These are phyloP conservation scores for Lacanobia oleracea DNA, from an alignment of 2,888 invertebrate genomes.

Conservation along the genomic window DNA sequence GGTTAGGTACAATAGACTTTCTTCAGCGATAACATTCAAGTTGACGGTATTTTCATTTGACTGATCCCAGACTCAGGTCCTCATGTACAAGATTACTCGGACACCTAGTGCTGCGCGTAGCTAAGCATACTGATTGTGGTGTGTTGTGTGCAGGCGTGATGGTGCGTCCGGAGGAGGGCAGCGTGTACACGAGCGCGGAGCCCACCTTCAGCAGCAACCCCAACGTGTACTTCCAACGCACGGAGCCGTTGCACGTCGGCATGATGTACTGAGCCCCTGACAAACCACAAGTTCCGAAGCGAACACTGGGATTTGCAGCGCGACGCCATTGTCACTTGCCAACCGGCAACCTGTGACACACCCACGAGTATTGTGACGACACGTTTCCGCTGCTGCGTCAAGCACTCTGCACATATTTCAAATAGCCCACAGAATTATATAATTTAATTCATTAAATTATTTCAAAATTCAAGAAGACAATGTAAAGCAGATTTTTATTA, in stretches of 20 bases:
- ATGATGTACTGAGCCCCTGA: constrained; percentile 95
- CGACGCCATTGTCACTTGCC: constrained; percentile 61
- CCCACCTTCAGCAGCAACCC: constrained; percentile 97
- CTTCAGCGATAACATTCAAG: constrained; percentile 12
- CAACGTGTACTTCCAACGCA: constrained; percentile 97
- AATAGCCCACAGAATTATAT: constrained; percentile 34
- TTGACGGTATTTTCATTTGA: constrained; percentile 1
- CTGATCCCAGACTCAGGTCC: constrained; percentile 24
- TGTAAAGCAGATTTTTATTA: constrained; percentile 10
- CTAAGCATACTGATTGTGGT: constrained; percentile 46
- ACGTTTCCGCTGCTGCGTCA: constrained; percentile 63
- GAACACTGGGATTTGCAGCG: constrained; percentile 89
- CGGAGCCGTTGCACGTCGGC: constrained; percentile 95
- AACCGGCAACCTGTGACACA: constrained; percentile 61
- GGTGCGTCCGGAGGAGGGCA: constrained; percentile 95
- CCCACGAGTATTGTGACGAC: constrained; percentile 59
- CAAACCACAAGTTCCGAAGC: constrained; percentile 87
- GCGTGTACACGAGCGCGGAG: constrained; percentile 96
- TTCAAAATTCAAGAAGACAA: constrained; percentile 30
- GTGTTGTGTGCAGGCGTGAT: constrained; percentile 91
- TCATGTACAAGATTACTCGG: constrained; percentile 18
- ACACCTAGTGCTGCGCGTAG: constrained; percentile 3
- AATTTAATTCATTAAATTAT: constrained; percentile 47
- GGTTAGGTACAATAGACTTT: constrained; percentile 11
- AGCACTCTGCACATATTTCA: constrained; percentile 30